phyloP scores from a whole-genome alignment of 1,140 invertebrate species.

The Trichogramma pretiosum region DNA sequence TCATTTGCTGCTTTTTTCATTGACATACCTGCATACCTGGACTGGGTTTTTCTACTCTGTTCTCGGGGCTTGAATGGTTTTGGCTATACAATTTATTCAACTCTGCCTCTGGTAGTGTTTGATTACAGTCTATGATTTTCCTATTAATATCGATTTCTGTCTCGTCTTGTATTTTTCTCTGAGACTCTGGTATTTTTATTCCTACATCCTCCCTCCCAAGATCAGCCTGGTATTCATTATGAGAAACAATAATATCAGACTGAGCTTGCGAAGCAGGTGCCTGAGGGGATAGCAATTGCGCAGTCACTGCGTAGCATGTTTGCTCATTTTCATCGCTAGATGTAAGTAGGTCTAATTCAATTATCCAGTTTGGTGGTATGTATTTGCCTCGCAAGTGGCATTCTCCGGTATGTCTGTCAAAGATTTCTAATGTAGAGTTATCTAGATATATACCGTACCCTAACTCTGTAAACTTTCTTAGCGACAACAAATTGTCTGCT shows the following conservation, averaged over 20 bases:
- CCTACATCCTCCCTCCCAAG: neutral
- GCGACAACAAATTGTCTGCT: no score
- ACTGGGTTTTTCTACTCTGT: neutral
- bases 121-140: neutral
- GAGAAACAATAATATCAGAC: neutral
- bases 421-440: neutral
- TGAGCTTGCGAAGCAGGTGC: neutral
- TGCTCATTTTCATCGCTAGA: no score
- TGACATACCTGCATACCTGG: no score
- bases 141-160: neutral
- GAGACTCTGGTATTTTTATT: neutral
- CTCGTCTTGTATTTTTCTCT: neutral
- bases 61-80: no score
- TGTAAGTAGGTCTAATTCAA: neutral
- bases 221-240: neutral
- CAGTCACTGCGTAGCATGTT: neutral
- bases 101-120: neutral
- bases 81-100: no score
- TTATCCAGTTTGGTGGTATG: neutral
- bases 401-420: neutral
- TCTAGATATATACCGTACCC: neutral
- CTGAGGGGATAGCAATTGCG: neutral
- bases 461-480: no score
- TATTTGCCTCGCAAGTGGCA: neutral
- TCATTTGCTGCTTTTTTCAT: neutral